These are phyloP conservation scores for Poeciliopsis occidentalis DNA, from an alignment of 2,113 vertebrate species.

Conservation along the genomic window DNA sequence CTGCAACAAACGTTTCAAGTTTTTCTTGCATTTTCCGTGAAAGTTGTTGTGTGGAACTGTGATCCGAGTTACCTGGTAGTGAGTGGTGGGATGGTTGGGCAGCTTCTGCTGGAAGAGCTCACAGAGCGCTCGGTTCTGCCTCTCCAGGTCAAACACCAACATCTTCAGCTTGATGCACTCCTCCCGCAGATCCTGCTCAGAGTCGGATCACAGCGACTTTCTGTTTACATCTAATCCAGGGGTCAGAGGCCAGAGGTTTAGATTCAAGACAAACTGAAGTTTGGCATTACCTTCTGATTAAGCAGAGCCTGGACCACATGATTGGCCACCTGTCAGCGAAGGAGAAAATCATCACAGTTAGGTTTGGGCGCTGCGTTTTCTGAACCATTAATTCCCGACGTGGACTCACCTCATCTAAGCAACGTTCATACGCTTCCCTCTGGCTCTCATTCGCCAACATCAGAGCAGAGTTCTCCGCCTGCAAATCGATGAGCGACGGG, in stretches of 20 bases:
- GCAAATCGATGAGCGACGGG: conserved; percentile 7
- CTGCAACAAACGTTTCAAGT: background rate
- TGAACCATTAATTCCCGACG: background rate
- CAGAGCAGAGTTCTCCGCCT: conserved; percentile 93
- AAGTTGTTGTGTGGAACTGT: background rate
- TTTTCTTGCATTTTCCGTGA: background rate
- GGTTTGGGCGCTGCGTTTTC: fast-evolving
- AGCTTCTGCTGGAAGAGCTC: conserved; percentile 94
- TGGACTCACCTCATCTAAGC: conserved; percentile 90
- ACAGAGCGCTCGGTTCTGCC: conserved; percentile 92
- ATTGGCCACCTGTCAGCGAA: conserved; percentile 87
- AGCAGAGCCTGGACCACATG: conserved; percentile 95
- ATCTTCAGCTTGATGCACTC: conserved; percentile 98
- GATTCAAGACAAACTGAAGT: background rate
- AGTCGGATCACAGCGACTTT: background rate
- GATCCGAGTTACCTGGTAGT: conserved; percentile 83
- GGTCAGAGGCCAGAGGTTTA: background rate
- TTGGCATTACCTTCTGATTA: conserved; percentile 88
- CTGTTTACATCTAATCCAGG: background rate
- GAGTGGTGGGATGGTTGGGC: conserved; percentile 84
- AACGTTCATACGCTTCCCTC: conserved; percentile 92
- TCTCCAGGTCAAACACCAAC: conserved; percentile 93
- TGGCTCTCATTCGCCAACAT: conserved; percentile 94
- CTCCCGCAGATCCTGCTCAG: conserved; percentile 89
- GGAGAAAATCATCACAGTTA: background rate